phyloP scores from a whole-genome alignment of 2,888 invertebrate genomes.

The Temnothorax rugatulus region DNA sequence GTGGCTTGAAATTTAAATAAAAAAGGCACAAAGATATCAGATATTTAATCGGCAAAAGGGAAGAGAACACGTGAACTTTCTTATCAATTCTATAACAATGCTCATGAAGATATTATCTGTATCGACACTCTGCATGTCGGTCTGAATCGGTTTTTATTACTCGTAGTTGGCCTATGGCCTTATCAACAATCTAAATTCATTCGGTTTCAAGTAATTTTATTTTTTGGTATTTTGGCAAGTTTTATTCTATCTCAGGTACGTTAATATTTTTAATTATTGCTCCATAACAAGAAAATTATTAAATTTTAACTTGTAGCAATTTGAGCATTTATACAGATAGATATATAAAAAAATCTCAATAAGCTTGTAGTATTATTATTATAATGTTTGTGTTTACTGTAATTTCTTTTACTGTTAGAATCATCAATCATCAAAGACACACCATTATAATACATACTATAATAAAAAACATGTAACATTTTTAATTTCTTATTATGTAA shows the following conservation, averaged over 20 bases:
- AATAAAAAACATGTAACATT: too few species aligned
- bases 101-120: not conserved
- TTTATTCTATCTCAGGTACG: not conserved
- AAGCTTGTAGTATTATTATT: not conserved
- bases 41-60: not conserved
- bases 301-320: not conserved
- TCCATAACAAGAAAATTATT: not conserved
- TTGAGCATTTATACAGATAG: not conserved
- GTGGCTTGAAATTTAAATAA: not conserved
- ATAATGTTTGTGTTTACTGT: not conserved
- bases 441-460: too few species aligned
- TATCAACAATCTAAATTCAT: not conserved
- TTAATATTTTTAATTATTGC: not conserved
- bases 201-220: not conserved
- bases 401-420: not conserved
- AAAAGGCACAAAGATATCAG: not conserved
- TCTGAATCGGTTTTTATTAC: not conserved
- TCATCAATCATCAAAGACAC: not conserved
- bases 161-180: slow-evolving; percentile 6
- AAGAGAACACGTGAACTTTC: not conserved
- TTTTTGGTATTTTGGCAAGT: not conserved
- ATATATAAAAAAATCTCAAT: not conserved
- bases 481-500: too few species aligned
- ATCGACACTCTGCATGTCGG: not conserved
- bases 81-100: not conserved